Percentiles rank a stretch among this genome's conserved stretches.
phyloP scores from a whole-genome alignment of 2,888 invertebrate genomes.

The Dione vanillae region DNA sequence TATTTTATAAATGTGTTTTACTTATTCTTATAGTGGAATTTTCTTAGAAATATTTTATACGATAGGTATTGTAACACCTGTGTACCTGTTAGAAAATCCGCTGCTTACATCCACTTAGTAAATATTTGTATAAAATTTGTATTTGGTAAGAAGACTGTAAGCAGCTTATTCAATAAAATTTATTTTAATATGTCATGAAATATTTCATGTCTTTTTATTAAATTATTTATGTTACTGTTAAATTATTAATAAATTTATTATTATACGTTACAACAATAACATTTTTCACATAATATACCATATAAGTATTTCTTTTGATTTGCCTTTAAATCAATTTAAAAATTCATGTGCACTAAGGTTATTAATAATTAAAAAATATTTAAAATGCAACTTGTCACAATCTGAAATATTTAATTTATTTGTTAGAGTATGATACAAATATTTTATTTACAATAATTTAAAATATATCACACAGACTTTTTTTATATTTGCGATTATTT shows the following conservation, averaged over 20 bases:
- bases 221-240: neutral
- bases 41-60: neutral
- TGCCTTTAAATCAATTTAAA: too few relatives aligned
- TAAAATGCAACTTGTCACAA: slow-evolving; percentile 26
- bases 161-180: neutral
- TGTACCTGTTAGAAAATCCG: too few relatives aligned
- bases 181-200: neutral
- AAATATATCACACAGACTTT: slow-evolving; percentile 41
- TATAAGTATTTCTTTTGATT: too few relatives aligned
- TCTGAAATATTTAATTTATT: slow-evolving; percentile 36
- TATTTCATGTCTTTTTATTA: neutral
- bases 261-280: neutral
- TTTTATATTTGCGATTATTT: slow-evolving; percentile 37
- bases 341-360: too few relatives aligned
- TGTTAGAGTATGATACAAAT: slow-evolving; percentile 38
- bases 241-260: neutral
- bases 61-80: too few relatives aligned
- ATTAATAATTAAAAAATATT: neutral
- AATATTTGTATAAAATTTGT: neutral
- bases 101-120: too few relatives aligned
- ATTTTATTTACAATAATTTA: slow-evolving; percentile 40
- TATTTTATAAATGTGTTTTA: neutral
- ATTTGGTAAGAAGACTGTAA: neutral
- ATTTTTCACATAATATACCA: neutral
- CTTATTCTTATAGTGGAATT: neutral